phyloP scores from a whole-genome alignment of 2,888 invertebrate species.

The Torymus aiolomorphi region DNA sequence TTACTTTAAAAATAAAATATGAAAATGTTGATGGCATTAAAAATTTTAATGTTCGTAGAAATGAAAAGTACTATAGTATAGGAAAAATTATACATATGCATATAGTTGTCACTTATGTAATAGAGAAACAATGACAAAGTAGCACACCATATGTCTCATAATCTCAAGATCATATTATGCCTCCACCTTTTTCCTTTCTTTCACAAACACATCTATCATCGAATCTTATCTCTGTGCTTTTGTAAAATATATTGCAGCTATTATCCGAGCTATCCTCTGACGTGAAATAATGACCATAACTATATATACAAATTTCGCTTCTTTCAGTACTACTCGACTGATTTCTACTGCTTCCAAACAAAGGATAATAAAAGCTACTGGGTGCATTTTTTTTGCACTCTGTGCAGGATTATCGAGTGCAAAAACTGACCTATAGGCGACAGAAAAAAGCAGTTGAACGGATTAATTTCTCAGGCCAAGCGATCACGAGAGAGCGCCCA shows the following conservation, averaged over 20 bases:
- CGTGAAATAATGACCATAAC: background rate
- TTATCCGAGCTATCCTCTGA: background rate
- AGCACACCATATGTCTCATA: conserved; percentile 28
- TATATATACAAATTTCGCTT: background rate
- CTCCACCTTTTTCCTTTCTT: conserved; percentile 8
- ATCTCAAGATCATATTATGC: background rate
- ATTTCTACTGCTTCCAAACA: background rate
- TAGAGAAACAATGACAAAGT: conserved; percentile 17
- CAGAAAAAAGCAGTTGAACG: conserved; percentile 18
- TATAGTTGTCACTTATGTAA: conserved; percentile 18
- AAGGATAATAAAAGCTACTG: background rate
- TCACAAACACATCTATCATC: background rate
- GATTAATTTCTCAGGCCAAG: conserved; percentile 38
- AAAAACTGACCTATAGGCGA: conserved; percentile 32
- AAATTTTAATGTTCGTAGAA: conserved; percentile 17
- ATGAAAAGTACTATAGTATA: conserved; percentile 9
- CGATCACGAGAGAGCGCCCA: background rate
- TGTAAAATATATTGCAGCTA: too few relatives aligned
- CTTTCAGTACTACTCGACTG: background rate
- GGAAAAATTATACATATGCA: background rate
- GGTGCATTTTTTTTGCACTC: too few relatives aligned
- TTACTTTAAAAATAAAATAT: background rate
- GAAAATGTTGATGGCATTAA: background rate
- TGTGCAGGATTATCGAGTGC: too few relatives aligned
- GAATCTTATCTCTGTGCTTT: too few relatives aligned